Conservation (phyloP, 1,140 invertebrate species). For the Zaprionus nigranus region DNA sequence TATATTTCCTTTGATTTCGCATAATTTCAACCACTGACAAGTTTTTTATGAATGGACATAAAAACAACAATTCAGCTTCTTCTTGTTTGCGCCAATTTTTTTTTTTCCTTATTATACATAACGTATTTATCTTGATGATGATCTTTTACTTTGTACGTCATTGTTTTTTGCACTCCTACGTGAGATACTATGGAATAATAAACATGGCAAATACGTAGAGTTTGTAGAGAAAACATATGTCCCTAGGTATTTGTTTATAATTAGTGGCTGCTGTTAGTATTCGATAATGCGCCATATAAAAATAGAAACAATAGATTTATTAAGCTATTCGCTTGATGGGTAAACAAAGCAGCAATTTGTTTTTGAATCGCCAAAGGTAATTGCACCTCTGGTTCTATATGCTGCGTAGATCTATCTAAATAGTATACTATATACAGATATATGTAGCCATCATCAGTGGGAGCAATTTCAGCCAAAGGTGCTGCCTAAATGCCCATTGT, state of each 20-base stretch:
- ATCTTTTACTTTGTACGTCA: constrained; percentile 50
- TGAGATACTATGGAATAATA: constrained; percentile 60
- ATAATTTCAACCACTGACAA: constrained; percentile 23
- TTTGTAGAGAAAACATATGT: constrained; percentile 36
- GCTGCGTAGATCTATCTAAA: neutral
- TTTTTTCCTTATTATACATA: constrained; percentile 18
- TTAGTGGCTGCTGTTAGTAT: constrained; percentile 61
- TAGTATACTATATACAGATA: neutral
- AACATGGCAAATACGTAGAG: constrained; percentile 47
- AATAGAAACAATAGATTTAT: constrained; percentile 62
- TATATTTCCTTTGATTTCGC: constrained; percentile 46
- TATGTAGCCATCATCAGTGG: neutral
- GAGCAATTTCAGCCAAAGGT: neutral
- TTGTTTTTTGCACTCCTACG: constrained; percentile 58
- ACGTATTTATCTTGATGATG: constrained; percentile 52
- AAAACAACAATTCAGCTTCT: constrained; percentile 27
- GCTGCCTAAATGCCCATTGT: neutral
- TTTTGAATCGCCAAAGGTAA: constrained; percentile 25
- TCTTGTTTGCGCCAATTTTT: constrained; percentile 15
- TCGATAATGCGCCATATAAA: constrained; percentile 53
- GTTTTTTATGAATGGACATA: constrained; percentile 68
- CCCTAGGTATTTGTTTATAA: constrained; percentile 62
- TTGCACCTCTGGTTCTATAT: neutral
- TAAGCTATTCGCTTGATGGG: constrained; percentile 37
- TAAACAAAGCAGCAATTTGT: constrained; percentile 43